Evolutionary conservation across 2,113 vertebrate genomes (phyloP).

Genomic region (Psephotus haematonotus): DNA sequence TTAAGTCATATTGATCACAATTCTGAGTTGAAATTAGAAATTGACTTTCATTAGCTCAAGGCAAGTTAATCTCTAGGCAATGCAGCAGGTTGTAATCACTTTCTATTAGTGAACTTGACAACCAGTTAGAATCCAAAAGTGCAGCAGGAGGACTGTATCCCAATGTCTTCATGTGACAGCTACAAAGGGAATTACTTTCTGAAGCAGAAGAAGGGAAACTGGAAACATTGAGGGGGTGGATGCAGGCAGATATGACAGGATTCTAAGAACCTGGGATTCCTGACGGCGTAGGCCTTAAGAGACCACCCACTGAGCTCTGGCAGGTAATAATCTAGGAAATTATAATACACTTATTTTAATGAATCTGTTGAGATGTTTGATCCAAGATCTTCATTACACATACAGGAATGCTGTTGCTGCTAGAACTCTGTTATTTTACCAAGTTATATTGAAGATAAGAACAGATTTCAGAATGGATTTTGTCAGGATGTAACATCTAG

Average conservation of each 20-base stretch:
- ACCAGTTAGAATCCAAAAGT: background rate
- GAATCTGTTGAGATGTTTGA: slow-evolving; percentile 42
- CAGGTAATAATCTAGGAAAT: slow-evolving; percentile 66
- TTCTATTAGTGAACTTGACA: background rate
- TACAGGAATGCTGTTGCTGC: slow-evolving; percentile 1
- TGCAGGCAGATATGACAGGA: slow-evolving; percentile 60
- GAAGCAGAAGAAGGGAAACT: slow-evolving; percentile 47
- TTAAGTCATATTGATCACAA: slow-evolving; percentile 6
- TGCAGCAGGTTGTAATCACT: background rate
- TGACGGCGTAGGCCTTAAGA: slow-evolving; percentile 40
- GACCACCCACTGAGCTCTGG: slow-evolving; percentile 63
- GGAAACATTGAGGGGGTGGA: slow-evolving; percentile 59
- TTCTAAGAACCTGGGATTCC: slow-evolving; percentile 61
- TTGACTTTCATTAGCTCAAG: slow-evolving; percentile 28
- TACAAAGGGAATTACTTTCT: slow-evolving; percentile 49
- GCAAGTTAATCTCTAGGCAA: background rate
- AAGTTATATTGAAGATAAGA: background rate
- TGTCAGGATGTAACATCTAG: background rate
- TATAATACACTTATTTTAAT: slow-evolving; percentile 36
- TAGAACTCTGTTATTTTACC: background rate
- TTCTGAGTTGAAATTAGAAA: slow-evolving; percentile 40
- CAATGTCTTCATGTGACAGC: slow-evolving; percentile 42
- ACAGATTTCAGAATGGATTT: slow-evolving; percentile 13
- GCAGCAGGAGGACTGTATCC: slow-evolving; percentile 20
- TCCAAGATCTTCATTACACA: slow-evolving; percentile 9